A percentile compares a stretch with the other conserved stretches of the same genome.
Evolutionary conservation across 2,797 vertebrate genomes (phyloP).

Genomic region (Zenarchopterus dispar): DNA sequence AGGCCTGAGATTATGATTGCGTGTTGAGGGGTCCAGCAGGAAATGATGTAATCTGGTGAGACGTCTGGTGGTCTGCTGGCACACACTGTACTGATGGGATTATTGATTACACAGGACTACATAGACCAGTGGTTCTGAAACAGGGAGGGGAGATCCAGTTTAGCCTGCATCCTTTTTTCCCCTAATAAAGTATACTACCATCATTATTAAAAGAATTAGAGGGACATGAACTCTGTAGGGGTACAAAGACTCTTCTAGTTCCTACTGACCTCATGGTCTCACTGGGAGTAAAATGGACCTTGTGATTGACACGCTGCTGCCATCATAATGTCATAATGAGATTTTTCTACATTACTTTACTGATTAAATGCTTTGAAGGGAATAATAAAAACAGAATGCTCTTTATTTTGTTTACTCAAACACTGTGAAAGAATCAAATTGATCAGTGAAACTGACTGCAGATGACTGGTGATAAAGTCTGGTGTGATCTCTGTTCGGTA

Average conservation of each 20-base stretch:
- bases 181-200: too few species aligned
- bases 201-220: background rate
- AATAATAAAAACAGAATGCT: too few species aligned
- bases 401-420: background rate
- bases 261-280: too few species aligned
- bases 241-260: too few species aligned
- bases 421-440: background rate
- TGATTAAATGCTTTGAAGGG: too few species aligned
- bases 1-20: conserved; percentile 52
- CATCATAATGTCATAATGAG: too few species aligned
- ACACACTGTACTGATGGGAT: background rate
- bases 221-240: too few species aligned
- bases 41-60: conserved; percentile 56
- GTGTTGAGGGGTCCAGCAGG: conserved; percentile 57
- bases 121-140: background rate
- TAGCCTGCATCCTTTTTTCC: too few species aligned
- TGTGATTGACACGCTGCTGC: too few species aligned
- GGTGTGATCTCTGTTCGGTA: background rate
- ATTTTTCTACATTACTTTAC: too few species aligned
- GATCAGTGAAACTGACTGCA: background rate
- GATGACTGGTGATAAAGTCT: background rate
- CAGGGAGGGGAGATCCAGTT: too few species aligned
- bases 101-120: background rate
- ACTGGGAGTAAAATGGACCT: too few species aligned
- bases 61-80: conserved; percentile 10